Percentiles rank a stretch among this genome's conserved stretches.
Evolutionary conservation across 2,888 invertebrate species (phyloP).

Genomic region (Perithous albicinctus): DNA sequence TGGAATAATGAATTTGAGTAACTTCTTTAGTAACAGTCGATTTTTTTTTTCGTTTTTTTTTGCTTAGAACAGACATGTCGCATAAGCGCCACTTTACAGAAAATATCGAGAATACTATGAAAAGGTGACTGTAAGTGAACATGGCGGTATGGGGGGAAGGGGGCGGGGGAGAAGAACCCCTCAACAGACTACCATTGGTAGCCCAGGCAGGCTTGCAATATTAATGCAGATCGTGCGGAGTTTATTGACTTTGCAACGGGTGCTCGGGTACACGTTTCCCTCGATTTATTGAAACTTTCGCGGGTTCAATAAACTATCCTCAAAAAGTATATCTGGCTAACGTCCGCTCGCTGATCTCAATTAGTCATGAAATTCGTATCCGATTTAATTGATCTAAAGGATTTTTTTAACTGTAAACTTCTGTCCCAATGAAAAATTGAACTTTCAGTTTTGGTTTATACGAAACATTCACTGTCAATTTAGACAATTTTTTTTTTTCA

Average conservation of each 20-base stretch:
- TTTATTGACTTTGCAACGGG: slow-evolving; percentile 68
- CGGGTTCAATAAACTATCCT: slow-evolving; percentile 60
- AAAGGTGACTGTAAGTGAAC: slow-evolving; percentile 25
- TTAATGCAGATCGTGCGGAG: slow-evolving; percentile 68
- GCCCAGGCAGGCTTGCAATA: slow-evolving; percentile 55
- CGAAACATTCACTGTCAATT: no score
- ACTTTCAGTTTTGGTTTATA: no score
- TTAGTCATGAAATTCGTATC: neutral
- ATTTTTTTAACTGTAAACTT: no score
- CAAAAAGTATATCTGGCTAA: slow-evolving; percentile 22
- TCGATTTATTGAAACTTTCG: slow-evolving; percentile 69
- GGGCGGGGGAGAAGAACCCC: slow-evolving; percentile 23
- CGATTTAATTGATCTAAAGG: neutral
- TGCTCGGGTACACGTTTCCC: slow-evolving; percentile 44
- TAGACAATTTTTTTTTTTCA: no score
- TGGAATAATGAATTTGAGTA: no score
- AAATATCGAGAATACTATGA: slow-evolving; percentile 13
- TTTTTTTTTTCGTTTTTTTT: no score
- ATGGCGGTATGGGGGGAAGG: neutral
- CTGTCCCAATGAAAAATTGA: no score
- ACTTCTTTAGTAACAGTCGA: no score
- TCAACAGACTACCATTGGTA: slow-evolving; percentile 50
- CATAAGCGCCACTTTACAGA: neutral
- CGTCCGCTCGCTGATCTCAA: neutral
- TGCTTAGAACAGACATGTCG: no score